phyloP scores from a whole-genome alignment of 2,797 vertebrate genomes.

The Neopelma chrysocephalum region DNA sequence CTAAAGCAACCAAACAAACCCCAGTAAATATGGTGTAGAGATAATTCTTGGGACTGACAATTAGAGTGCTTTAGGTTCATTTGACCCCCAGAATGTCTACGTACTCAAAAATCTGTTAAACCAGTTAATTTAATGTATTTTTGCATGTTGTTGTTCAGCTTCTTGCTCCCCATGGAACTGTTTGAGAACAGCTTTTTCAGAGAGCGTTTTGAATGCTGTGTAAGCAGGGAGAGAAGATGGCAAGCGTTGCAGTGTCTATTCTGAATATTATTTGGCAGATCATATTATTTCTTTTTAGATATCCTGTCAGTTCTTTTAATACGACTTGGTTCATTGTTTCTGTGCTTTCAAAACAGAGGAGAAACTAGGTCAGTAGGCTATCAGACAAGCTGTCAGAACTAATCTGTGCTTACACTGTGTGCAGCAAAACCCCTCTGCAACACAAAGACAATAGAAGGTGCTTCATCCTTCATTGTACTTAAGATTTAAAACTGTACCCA shows the following conservation, averaged over 20 bases:
- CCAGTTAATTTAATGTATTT: background rate
- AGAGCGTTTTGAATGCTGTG: background rate
- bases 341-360: constrained; percentile 41
- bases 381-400: constrained; percentile 55
- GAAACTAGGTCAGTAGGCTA: constrained; percentile 66
- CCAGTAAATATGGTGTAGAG: background rate
- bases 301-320: background rate
- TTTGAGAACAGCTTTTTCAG: background rate
- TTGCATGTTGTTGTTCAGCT: background rate
- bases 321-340: constrained; percentile 30
- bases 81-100: background rate
- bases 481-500: background rate
- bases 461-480: background rate
- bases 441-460: constrained; percentile 32
- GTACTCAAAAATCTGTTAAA: background rate
- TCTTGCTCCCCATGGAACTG: background rate
- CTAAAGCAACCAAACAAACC: background rate
- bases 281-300: background rate
- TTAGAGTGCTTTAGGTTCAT: background rate
- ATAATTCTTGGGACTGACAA: background rate
- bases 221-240: background rate
- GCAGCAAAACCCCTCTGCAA: constrained; percentile 23
- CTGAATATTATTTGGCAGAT: background rate
- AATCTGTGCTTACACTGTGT: constrained; percentile 17
- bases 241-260: background rate